These are phyloP conservation scores for Trissonchulus latispiculum DNA, from an alignment of 2,888 invertebrate species.

Conservation along the genomic window DNA sequence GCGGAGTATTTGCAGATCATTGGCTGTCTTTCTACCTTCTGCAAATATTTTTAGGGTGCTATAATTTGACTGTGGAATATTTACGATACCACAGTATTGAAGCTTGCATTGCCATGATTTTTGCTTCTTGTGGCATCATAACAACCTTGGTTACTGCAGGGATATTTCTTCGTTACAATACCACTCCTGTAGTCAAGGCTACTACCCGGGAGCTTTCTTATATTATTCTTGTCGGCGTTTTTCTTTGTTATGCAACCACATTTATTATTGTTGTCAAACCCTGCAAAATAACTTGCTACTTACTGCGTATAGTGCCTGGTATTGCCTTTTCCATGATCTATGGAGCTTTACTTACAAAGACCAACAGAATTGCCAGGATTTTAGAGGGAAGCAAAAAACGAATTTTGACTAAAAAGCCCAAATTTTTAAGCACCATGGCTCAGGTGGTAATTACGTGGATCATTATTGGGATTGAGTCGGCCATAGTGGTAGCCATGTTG, in stretches of 20 bases:
- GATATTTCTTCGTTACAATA: slow-evolving; percentile 72
- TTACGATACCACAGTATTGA: slow-evolving; percentile 56
- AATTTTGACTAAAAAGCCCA: slow-evolving; percentile 73
- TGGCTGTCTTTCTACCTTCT: no score
- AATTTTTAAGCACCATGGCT: slow-evolving; percentile 81
- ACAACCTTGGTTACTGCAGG: slow-evolving; percentile 64
- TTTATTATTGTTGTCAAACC: slow-evolving; percentile 74
- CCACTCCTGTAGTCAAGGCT: slow-evolving; percentile 93
- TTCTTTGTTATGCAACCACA: slow-evolving; percentile 79
- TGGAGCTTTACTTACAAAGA: slow-evolving; percentile 89
- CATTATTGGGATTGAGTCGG: slow-evolving; percentile 75
- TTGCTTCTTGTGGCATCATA: slow-evolving; percentile 72
- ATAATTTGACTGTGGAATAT: slow-evolving; percentile 55
- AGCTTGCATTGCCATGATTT: slow-evolving; percentile 56
- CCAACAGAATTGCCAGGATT: slow-evolving; percentile 88
- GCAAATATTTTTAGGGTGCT: slow-evolving; percentile 53
- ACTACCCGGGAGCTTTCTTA: slow-evolving; percentile 66
- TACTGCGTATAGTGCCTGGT: slow-evolving; percentile 78
- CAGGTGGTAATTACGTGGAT: slow-evolving; percentile 73
- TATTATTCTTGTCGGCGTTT: slow-evolving; percentile 68
- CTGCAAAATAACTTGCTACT: slow-evolving; percentile 66
- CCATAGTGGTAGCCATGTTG: slow-evolving; percentile 56
- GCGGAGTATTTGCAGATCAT: no score
- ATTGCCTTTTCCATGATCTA: slow-evolving; percentile 95
- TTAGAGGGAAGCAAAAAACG: slow-evolving; percentile 93